A percentile compares a stretch with the other conserved stretches of the same genome.
Evolutionary conservation across 2,797 vertebrate species (phyloP).

Genomic region (Margarornis squamiger): DNA sequence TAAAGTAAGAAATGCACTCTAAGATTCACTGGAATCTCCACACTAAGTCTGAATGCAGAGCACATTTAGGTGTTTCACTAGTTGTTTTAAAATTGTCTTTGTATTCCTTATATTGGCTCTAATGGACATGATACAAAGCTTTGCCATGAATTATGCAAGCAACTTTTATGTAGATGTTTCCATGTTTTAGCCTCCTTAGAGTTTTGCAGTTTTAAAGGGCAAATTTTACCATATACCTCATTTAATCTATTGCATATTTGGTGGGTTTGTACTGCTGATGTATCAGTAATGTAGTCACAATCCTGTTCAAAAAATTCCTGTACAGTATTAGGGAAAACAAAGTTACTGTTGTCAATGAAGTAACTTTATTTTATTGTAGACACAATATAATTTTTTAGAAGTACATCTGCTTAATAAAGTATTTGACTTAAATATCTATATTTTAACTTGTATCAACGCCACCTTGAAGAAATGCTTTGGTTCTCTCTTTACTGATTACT

Average conservation of each 20-base stretch:
- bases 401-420: not conserved
- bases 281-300: not conserved
- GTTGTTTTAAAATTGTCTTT: conserved; percentile 66
- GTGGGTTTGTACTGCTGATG: not conserved
- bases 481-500: not conserved
- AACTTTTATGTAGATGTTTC: conserved; percentile 25
- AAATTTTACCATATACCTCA: not conserved
- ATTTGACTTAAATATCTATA: not conserved
- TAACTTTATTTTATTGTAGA: not conserved
- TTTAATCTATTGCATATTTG: conserved; percentile 1
- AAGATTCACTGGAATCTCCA: conserved; percentile 63
- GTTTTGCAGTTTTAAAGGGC: conserved; percentile 16
- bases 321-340: not conserved
- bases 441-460: not conserved
- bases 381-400: not conserved
- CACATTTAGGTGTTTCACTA: conserved; percentile 52
- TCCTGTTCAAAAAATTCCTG: not conserved
- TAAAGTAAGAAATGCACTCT: conserved; percentile 70
- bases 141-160: conserved; percentile 34
- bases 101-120: conserved; percentile 44
- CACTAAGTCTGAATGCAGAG: conserved; percentile 53
- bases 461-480: not conserved
- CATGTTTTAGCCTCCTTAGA: not conserved
- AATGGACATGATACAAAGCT: conserved; percentile 36
- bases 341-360: not conserved